Conservation (phyloP, 2,888 invertebrate species). For the Pandemis heparana region DNA sequence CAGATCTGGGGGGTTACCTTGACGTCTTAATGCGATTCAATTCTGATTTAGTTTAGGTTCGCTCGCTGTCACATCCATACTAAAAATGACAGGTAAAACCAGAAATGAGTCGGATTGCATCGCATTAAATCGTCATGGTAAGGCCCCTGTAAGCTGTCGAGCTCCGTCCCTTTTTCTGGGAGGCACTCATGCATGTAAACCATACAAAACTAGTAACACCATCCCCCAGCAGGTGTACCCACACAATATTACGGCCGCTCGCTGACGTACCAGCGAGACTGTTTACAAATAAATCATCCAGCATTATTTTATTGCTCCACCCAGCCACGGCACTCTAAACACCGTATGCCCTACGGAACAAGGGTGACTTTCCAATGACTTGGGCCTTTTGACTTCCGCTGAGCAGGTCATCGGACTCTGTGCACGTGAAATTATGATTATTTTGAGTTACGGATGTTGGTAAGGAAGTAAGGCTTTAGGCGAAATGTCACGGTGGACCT, state of each 20-base stretch:
- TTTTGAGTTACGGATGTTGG: slow-evolving; percentile 59
- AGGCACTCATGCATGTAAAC: neutral
- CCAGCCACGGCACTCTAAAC: slow-evolving; percentile 52
- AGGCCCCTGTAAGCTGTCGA: no score
- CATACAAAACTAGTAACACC: slow-evolving; percentile 13
- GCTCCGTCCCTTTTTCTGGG: neutral
- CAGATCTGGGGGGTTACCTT: no score
- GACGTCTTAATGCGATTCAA: no score
- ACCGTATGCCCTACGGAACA: slow-evolving; percentile 20
- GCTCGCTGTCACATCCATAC: no score
- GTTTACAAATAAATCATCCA: slow-evolving; percentile 85
- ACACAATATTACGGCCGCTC: slow-evolving; percentile 55
- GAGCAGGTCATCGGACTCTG: slow-evolving; percentile 56
- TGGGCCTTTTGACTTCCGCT: slow-evolving; percentile 49
- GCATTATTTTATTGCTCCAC: slow-evolving; percentile 73
- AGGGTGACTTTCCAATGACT: slow-evolving; percentile 11
- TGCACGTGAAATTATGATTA: slow-evolving; percentile 62
- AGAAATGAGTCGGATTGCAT: no score
- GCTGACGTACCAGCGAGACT: slow-evolving; percentile 72
- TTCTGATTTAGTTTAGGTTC: no score
- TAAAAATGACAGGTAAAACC: no score
- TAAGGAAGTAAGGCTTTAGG: slow-evolving; percentile 50
- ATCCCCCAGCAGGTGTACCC: slow-evolving; percentile 30
- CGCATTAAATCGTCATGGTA: no score
- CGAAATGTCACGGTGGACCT: slow-evolving; percentile 8